Conservation (phyloP, 1,140 invertebrate genomes). For the Papilio polytes region DNA sequence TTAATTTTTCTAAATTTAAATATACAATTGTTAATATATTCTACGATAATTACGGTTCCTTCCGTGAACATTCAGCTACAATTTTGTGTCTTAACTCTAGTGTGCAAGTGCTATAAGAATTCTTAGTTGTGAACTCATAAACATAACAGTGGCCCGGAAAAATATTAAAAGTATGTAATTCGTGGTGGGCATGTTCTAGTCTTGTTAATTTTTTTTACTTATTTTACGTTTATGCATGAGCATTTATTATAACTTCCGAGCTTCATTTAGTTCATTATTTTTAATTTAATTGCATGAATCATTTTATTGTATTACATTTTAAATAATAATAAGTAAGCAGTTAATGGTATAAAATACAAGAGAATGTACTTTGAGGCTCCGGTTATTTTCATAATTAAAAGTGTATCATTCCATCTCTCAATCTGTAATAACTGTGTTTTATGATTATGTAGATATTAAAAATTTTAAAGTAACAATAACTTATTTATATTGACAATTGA, state of each 20-base stretch:
- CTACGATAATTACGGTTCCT: not conserved
- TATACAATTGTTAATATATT: constrained; percentile 35
- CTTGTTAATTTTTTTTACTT: not conserved
- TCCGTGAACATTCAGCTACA: constrained; percentile 18
- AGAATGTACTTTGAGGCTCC: not conserved
- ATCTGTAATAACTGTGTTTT: too few relatives aligned
- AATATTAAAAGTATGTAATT: constrained; percentile 36
- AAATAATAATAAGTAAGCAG: not conserved
- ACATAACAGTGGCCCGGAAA: not conserved
- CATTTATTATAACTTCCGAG: not conserved
- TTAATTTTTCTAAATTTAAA: constrained; percentile 26
- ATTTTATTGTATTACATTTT: not conserved
- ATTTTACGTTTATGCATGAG: not conserved
- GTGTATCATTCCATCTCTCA: too few relatives aligned
- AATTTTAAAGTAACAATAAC: too few relatives aligned
- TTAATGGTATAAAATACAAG: too few relatives aligned
- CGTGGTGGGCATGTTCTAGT: constrained; percentile 5
- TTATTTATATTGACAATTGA: too few relatives aligned
- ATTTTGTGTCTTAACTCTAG: constrained; percentile 13
- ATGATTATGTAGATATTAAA: too few relatives aligned
- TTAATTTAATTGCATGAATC: not conserved
- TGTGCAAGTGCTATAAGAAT: not conserved
- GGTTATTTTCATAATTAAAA: not conserved
- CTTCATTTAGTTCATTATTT: not conserved
- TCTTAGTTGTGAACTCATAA: not conserved